Percentiles rank a stretch among this genome's conserved stretches.
Evolutionary conservation across 2,888 invertebrate species (phyloP).

Genomic region (Thereva nobilitata): DNA sequence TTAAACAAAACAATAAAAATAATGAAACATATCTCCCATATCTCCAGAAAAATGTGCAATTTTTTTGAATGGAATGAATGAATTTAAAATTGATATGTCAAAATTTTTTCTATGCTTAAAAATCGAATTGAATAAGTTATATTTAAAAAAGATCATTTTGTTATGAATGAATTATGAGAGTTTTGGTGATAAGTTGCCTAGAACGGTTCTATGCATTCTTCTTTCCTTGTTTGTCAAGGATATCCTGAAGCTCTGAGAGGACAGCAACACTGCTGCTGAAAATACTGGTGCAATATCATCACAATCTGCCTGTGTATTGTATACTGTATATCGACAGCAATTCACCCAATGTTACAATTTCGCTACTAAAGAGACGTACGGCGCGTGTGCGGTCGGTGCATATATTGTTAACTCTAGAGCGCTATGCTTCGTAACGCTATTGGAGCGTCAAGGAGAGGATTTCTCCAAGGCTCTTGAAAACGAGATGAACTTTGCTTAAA

Average conservation of each 20-base stretch:
- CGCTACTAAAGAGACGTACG: conserved; percentile 5
- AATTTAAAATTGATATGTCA: no score
- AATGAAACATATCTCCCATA: no score
- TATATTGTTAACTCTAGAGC: conserved; percentile 13
- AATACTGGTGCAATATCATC: neutral
- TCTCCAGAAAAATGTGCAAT: no score
- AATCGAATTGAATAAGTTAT: neutral
- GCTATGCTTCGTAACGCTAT: neutral
- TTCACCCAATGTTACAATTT: conserved; percentile 2
- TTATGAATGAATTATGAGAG: conserved; percentile 1
- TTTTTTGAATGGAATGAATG: no score
- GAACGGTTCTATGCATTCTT: conserved; percentile 38
- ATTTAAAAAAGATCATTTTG: conserved; percentile 2
- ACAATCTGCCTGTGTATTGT: conserved; percentile 11
- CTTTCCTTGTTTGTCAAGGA: conserved; percentile 41
- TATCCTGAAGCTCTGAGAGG: conserved; percentile 27
- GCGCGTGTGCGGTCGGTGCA: conserved; percentile 12
- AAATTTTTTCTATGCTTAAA: no score
- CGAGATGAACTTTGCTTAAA: no score
- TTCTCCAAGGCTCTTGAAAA: neutral
- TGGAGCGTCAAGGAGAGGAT: conserved; percentile 11
- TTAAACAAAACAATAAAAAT: no score
- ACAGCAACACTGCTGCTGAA: conserved; percentile 20
- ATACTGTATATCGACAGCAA: conserved; percentile 16
- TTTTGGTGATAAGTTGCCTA: conserved; percentile 25